Evolutionary conservation across 2,113 vertebrate species (phyloP), one percentile per base, ranked within the genome.

Genomic region (Glaucomys volans): DNA sequence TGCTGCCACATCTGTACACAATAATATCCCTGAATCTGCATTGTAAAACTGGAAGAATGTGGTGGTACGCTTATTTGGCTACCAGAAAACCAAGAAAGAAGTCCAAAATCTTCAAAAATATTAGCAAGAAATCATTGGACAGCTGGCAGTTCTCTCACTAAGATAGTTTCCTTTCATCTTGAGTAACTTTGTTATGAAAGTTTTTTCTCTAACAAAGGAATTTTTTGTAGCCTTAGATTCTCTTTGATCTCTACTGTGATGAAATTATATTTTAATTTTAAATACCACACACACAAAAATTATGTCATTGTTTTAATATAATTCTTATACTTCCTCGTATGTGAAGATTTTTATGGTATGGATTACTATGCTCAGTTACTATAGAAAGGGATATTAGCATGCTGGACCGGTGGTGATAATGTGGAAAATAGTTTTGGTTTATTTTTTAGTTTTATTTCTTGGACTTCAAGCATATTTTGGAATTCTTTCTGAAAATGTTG

Each of bases 1-100:
- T 54, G 99, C 99, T 24, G 99, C 99, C 44, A 99, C 99, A 0
- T 99, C 99, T 0, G 99, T 99, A 86, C 99, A 99, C 95, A 99
- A 97, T 92, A 99, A 96, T 96, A 99, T 99, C 52, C 99, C 99
- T 0, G 99, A 98, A 91, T 99, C 99, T 0, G 99, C 99, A 22
- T 99, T 99, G 96, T 99, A 99, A 98, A 99, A 99, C 98, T 99
- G 99, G 98, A 99, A 99, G 98, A 99, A 99, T 0, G 99, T 99
- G 94, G 99, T 99, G 35, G 99, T 99, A 4, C 99, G 99, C 97
- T 99, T 99, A 30, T 99, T 99, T 22, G 99, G 99, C 20, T 99
- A 99, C 97, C 99, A 99, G 98, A 99, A 99, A 95, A 93, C 98
- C 4, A 99, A 99, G 93, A 99, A 98, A 0, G 22, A 99, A 99